These are phyloP conservation scores for Mustela erminea DNA, from an alignment of 2,797 vertebrate genomes.

Conservation along the genomic window DNA sequence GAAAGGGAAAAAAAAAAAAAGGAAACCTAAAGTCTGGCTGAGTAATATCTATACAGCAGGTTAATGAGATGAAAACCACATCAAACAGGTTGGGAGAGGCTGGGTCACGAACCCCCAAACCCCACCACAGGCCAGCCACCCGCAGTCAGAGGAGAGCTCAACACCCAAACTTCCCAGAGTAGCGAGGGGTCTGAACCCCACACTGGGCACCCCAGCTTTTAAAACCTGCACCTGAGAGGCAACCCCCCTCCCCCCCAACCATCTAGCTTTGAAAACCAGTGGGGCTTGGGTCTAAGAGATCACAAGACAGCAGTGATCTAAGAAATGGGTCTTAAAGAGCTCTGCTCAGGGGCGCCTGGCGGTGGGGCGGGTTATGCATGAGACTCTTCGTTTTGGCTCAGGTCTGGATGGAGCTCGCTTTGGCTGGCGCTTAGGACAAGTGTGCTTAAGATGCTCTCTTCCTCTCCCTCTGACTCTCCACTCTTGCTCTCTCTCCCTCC, in stretches of 20 bases:
- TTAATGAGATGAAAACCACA: neutral
- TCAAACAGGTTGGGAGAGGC: neutral
- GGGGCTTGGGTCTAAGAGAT: neutral
- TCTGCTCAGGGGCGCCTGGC: neutral
- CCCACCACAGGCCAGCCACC: neutral
- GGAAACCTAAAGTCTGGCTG: neutral
- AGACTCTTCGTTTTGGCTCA: neutral
- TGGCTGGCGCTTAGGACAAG: neutral
- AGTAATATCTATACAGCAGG: neutral
- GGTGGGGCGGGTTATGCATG: fast-evolving
- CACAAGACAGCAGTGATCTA: neutral
- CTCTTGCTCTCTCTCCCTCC: neutral
- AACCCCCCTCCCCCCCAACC: neutral
- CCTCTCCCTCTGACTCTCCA: neutral
- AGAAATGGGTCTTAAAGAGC: neutral
- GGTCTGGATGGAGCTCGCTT: neutral
- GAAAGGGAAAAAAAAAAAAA: neutral
- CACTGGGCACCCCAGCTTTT: neutral
- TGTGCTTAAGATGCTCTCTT: neutral
- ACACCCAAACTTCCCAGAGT: neutral
- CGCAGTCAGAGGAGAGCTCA: neutral
- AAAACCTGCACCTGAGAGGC: neutral
- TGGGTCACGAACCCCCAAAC: neutral
- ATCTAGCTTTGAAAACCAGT: neutral
- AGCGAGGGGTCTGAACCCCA: neutral